phyloP scores from a whole-genome alignment of 2,797 vertebrate species.

The Atherinosoma microstoma region DNA sequence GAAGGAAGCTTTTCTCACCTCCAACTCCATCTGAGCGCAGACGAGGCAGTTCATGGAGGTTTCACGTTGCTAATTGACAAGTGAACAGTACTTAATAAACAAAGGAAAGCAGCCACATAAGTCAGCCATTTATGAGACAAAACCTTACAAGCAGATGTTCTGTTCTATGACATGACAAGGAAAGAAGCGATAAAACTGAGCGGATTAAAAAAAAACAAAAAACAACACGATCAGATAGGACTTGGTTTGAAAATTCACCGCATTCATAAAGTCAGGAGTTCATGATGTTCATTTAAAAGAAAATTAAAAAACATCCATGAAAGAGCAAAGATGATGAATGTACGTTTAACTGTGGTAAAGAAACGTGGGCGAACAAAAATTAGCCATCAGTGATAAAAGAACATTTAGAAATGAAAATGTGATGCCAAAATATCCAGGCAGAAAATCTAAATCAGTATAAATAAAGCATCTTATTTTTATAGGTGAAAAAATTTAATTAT shows the following conservation, averaged over 20 bases:
- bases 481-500: background rate
- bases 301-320: slow-evolving; percentile 1
- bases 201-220: background rate
- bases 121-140: slow-evolving; percentile 55
- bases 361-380: background rate
- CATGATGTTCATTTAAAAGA: slow-evolving; percentile 36
- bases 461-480: background rate
- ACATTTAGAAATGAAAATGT: background rate
- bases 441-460: background rate
- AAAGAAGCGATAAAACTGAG: background rate
- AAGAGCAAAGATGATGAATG: background rate
- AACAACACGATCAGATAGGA: background rate
- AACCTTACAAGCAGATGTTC: slow-evolving; percentile 53
- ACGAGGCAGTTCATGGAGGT: slow-evolving; percentile 53
- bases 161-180: background rate
- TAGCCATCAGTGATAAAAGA: background rate
- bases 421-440: background rate
- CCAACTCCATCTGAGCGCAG: slow-evolving; percentile 47
- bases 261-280: slow-evolving; percentile 26
- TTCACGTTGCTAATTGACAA: slow-evolving; percentile 73
- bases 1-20: slow-evolving; percentile 70
- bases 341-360: background rate
- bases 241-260: slow-evolving; percentile 19
- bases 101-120: slow-evolving; percentile 49
- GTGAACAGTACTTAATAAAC: slow-evolving; percentile 70